Percentiles rank a stretch among this genome's conserved stretches.
Conservation (phyloP, 2,888 invertebrate genomes). For the Salticus scenicus region DNA sequence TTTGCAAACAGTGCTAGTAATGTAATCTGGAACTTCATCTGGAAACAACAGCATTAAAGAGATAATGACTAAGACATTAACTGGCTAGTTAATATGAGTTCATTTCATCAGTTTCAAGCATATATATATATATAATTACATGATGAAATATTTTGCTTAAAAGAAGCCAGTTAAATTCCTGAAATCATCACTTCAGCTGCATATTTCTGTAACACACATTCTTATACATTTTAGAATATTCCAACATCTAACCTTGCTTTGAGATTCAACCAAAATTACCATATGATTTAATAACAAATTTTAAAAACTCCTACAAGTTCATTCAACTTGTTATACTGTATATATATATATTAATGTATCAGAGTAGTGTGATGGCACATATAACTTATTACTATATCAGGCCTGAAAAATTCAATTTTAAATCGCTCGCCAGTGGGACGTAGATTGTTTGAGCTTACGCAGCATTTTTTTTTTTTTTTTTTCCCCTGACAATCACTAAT, state of each 20-base stretch:
- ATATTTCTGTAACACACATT: background rate
- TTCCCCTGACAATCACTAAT: too few species aligned
- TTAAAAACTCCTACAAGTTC: background rate
- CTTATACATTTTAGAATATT: background rate
- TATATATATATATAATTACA: too few species aligned
- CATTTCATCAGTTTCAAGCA: background rate
- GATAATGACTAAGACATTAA: background rate
- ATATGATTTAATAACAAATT: background rate
- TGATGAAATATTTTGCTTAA: background rate
- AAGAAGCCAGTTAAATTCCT: background rate
- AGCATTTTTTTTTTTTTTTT: too few species aligned
- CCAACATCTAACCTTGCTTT: background rate
- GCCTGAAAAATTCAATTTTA: too few species aligned
- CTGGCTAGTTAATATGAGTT: background rate
- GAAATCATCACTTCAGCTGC: background rate
- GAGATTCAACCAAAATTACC: slow-evolving; percentile 3
- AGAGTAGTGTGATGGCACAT: background rate
- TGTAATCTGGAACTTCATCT: slow-evolving; percentile 1
- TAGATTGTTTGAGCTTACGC: too few species aligned
- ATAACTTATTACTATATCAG: slow-evolving; percentile 1
- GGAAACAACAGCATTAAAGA: background rate
- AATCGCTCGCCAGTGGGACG: too few species aligned
- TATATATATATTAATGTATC: too few species aligned
- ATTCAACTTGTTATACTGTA: background rate
- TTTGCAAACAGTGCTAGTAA: slow-evolving; percentile 27